Evolutionary conservation across 2,113 vertebrate species (phyloP), one percentile per base, ranked within the genome.

Genomic region (Campylomormyrus tamandua): DNA sequence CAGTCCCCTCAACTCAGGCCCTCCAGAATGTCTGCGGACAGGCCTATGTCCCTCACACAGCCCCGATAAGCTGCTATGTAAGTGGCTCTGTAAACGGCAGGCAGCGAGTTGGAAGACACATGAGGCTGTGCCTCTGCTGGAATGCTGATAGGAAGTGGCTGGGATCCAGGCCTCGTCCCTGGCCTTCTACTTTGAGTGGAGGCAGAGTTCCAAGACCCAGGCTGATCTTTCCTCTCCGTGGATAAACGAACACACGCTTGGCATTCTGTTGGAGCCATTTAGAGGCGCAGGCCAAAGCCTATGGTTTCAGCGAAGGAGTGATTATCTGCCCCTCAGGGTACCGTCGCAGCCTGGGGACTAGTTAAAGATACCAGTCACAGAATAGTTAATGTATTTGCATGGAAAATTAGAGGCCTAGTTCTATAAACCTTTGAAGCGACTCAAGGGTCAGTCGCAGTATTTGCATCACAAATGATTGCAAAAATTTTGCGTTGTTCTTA

Each of bases 11-110:
- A 39, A 13, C 31, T 4, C 1, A 39, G 31, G 92, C 92, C 93
- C 92, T 90, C 90, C 91, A 93, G 95, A 95, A 94, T 93, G 91
- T 92, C 93, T 93, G 93, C 93, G 90, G 91, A 94, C 91, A 94
- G 90, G 89, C 88, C 87, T 92, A 89, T 92, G 90, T 42, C 45
- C 88, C 92, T 77, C 56, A 5, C 42, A 92, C 91, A 92, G 91
- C 89, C 91, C 19, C 53, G 77, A 91, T 93, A 80, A 89, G 93
- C 92, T 90, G 91, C 91, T 91, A 89, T 88, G 83, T 42, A 17
- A 85, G 84, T 90, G 90, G 66, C 85, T 88, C 74, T 92, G 90
- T 92, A 91, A 91, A 90, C 90, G 91, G 48, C 49, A 83, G 88
- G 19, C 74, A 35, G 88, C 5, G 50, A 45, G 1, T 45, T 42